phyloP scores from a whole-genome alignment of 2,113 vertebrate species.

The Pachyramphus minor region DNA sequence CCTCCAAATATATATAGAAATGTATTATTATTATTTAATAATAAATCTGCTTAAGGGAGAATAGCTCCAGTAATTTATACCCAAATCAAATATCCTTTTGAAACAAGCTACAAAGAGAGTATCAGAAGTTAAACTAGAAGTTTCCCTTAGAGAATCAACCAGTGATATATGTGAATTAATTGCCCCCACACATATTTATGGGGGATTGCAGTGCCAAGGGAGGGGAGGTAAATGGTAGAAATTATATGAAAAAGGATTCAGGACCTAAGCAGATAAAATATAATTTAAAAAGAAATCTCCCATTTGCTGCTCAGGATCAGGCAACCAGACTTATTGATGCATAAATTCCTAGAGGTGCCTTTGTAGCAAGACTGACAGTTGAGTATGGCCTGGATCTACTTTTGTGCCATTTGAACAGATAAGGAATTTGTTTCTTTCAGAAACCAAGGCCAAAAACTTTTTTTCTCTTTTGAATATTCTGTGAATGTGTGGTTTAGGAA shows the following conservation, averaged over 20 bases:
- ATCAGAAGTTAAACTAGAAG: background rate
- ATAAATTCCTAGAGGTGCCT: background rate
- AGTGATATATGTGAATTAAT: background rate
- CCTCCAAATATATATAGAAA: background rate
- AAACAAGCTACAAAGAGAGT: background rate
- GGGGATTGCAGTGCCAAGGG: background rate
- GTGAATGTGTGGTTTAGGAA: background rate
- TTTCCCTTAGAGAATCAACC: background rate
- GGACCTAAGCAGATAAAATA: background rate
- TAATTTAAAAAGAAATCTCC: background rate
- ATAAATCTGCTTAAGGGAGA: background rate
- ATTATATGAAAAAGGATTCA: background rate
- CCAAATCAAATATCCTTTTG: background rate
- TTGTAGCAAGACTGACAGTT: background rate
- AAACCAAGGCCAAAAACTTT: background rate
- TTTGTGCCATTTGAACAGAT: background rate
- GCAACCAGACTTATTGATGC: background rate
- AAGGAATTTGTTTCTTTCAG: background rate
- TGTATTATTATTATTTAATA: background rate
- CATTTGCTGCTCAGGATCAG: background rate
- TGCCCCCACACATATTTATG: background rate
- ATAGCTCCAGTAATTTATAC: background rate
- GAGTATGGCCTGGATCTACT: background rate
- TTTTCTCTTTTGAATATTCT: background rate
- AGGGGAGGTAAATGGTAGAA: background rate